Evolutionary conservation across 2,113 vertebrate genomes (phyloP).

Genomic region (Carassius auratus): DNA sequence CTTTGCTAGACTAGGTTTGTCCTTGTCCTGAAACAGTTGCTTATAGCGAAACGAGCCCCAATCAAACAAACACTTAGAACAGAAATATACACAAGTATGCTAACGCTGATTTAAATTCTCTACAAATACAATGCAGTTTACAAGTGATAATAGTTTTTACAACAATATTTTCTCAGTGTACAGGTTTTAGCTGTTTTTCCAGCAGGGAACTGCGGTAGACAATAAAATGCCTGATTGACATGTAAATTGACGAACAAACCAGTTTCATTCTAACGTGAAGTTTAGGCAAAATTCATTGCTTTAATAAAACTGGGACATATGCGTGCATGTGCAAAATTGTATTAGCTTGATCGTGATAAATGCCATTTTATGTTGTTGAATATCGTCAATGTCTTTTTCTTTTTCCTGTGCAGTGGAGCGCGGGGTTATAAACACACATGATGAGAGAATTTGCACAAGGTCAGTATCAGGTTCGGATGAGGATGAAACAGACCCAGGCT

Average conservation of each 20-base stretch:
- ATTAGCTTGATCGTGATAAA: not conserved
- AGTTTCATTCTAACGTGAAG: not conserved
- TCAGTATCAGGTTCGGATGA: conserved; percentile 39
- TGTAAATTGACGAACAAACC: not conserved
- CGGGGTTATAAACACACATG: not conserved
- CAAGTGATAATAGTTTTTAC: too few relatives aligned
- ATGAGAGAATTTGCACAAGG: conserved; percentile 32
- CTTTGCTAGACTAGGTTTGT: not conserved
- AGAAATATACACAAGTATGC: not conserved
- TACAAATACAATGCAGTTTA: not conserved
- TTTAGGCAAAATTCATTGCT: not conserved
- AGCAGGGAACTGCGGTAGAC: too few relatives aligned
- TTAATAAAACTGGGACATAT: not conserved
- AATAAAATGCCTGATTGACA: not conserved
- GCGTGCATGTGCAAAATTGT: not conserved
- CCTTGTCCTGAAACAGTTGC: not conserved
- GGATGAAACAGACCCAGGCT: conserved; percentile 54
- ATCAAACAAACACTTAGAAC: not conserved
- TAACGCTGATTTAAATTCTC: not conserved
- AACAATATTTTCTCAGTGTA: too few relatives aligned
- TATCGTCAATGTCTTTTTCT: not conserved
- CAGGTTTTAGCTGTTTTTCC: too few relatives aligned
- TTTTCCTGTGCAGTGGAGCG: not conserved
- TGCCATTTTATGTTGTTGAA: not conserved
- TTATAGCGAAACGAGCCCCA: not conserved